Evolutionary conservation across 2,888 invertebrate genomes (phyloP), one percentile per base, ranked within the genome.

Genomic region (Apoderus coryli): DNA sequence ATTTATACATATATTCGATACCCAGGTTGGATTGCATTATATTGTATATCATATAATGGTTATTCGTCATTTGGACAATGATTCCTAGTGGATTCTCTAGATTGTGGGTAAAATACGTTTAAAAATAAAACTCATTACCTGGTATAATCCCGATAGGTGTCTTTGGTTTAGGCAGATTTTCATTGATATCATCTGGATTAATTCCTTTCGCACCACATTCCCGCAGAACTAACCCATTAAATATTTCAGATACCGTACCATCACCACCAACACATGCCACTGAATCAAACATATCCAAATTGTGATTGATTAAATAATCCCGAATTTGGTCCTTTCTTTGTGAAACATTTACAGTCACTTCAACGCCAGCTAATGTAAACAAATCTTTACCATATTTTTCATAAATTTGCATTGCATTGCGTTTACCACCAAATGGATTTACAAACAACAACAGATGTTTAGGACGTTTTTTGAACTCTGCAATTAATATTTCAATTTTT

Each of bases 201-300:
- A 72, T 50, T 4, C 64, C 62, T 22, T 54, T 52, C 13, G 68
- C 65, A 33, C 53, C 56, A 25, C 70, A 67, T 10, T 67, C 61
- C 29, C 72, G 56, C 22, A 68, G 51, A 22, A 79, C 60, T 26
- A 82, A 54, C 1, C 84, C 82, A 51, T 81, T 80, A 40, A 74
- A 70, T 14, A 85, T 64, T 57, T 88, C 88, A 4, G 80, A 73
- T 44, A 84, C 77, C 24, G 85, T 81, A 1, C 88, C 88, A 55
- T 89, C 88, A 1, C 88, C 88, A 1, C 88, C 88, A 5, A 88
- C 76, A 53, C 79, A 78, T 10, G 78, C 73, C 11, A 85, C 64
- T 1, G 77, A 80, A 59, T 76, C 67, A 41, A 63, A 68, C 41
- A 59, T 58, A 37, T 73, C 69, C 36, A 72, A 53, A 46, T 66